Evolutionary conservation across 1,140 invertebrate genomes (phyloP), one percentile per base, ranked within the genome.

Genomic region (Drosophila biarmipes): DNA sequence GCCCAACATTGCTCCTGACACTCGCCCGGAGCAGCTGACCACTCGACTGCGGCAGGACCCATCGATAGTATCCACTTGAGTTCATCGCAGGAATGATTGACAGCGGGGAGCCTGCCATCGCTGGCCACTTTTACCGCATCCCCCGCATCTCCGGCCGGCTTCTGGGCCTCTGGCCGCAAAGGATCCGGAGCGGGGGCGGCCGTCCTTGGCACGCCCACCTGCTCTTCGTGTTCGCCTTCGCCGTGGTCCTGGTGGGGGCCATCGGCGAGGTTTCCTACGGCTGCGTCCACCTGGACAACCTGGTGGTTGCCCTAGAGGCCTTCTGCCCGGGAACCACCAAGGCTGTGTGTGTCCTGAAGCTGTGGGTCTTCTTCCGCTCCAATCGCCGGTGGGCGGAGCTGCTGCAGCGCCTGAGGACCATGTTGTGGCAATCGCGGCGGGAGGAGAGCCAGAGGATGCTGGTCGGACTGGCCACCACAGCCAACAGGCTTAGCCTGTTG

Each of bases 251-350:
- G 7, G 29, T 90, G 43, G 90, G 90, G 0, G 90, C 76, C 5
- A 56, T 78, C 40, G 82, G 90, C 51, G 90, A 91, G 63, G 59
- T 57, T 64, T 48, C 72, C 6, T 91, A 90, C 46, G 90, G 90
- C 6, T 68, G 73, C 52, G 53, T 82, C 7, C 63, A 90, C 68
- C 55, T 91, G 43, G 49, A 79, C 19, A 68, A 90, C 66, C 57
- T 91, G 45, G 73, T 91, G 7, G 63, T 58, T 6, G 90, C 90
- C 2, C 57, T 91, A 24, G 90, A 91, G 56, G 90, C 90, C 24
- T 91, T 91, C 51, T 91, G 90, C 71, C 90, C 90, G 12, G 90
- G 90, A 29, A 78, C 76, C 62, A 91, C 90, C 35, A 91, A 91
- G 55, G 77, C 78, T 6, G 77, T 91, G 4, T 90, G 69, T 31